phyloP scores from a whole-genome alignment of 1,140 invertebrate genomes.

The Diprion similis region DNA sequence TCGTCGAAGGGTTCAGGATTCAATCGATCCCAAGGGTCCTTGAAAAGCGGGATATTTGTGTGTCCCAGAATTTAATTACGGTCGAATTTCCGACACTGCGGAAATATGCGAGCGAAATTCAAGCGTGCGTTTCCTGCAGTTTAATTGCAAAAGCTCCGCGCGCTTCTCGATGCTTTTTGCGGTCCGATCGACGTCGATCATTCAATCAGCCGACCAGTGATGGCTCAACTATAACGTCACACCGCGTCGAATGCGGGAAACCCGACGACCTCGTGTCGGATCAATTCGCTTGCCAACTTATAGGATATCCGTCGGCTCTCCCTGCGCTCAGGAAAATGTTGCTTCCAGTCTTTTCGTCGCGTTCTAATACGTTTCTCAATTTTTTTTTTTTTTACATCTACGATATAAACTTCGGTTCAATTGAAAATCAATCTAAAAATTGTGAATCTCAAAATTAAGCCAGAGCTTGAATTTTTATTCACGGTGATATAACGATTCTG shows the following conservation, averaged over 20 bases:
- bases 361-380: too few relatives aligned
- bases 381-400: too few relatives aligned
- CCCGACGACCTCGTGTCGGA: not conserved
- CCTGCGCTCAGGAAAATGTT: not conserved
- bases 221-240: not conserved
- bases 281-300: not conserved
- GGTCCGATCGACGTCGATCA: not conserved
- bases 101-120: not conserved
- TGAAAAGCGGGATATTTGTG: not conserved
- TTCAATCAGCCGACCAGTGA: not conserved
- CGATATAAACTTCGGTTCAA: too few relatives aligned
- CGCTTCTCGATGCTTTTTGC: too few relatives aligned
- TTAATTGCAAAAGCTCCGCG: too few relatives aligned
- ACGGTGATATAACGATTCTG: too few relatives aligned
- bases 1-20: not conserved
- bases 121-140: too few relatives aligned
- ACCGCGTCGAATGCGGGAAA: not conserved
- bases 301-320: slow-evolving; percentile 4
- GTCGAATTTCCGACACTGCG: not conserved
- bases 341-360: not conserved
- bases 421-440: too few relatives aligned
- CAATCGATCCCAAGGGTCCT: not conserved
- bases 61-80: not conserved
- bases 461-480: too few relatives aligned
- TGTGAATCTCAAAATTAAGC: too few relatives aligned